phyloP scores from a whole-genome alignment of 2,888 invertebrate genomes.

The Atherix ibis region DNA sequence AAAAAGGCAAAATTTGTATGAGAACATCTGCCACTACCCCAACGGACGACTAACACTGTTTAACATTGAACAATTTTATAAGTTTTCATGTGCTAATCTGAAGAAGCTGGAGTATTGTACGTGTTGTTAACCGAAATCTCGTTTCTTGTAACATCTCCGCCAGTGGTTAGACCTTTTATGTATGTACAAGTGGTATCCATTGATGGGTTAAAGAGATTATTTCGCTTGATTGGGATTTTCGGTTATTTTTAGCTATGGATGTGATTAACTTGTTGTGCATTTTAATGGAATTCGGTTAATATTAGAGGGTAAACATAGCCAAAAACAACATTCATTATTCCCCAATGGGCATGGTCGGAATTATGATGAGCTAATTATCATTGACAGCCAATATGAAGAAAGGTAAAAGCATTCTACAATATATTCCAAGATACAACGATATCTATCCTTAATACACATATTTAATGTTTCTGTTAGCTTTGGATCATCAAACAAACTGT shows the following conservation, averaged over 20 bases:
- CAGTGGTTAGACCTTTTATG: neutral
- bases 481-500: too few relatives aligned
- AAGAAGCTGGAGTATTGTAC: constrained; percentile 8
- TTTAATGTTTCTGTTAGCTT: too few relatives aligned
- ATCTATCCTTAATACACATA: too few relatives aligned
- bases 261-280: constrained; percentile 13
- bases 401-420: too few relatives aligned
- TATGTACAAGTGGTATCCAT: constrained; percentile 8
- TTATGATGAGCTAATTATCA: constrained; percentile 13
- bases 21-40: too few relatives aligned
- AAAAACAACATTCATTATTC: neutral
- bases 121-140: constrained; percentile 11
- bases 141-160: constrained; percentile 7
- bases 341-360: constrained; percentile 9
- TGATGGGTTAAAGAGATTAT: constrained; percentile 13
- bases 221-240: constrained; percentile 13
- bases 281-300: constrained; percentile 12
- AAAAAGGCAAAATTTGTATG: too few relatives aligned
- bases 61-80: neutral
- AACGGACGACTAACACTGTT: too few relatives aligned
- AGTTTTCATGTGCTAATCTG: constrained; percentile 11
- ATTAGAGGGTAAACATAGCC: neutral
- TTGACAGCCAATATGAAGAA: constrained; percentile 7
- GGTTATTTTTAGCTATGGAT: constrained; percentile 11
- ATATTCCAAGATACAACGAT: too few relatives aligned